phyloP scores from a whole-genome alignment of 2,113 vertebrate genomes.

The Antechinus flavipes region DNA sequence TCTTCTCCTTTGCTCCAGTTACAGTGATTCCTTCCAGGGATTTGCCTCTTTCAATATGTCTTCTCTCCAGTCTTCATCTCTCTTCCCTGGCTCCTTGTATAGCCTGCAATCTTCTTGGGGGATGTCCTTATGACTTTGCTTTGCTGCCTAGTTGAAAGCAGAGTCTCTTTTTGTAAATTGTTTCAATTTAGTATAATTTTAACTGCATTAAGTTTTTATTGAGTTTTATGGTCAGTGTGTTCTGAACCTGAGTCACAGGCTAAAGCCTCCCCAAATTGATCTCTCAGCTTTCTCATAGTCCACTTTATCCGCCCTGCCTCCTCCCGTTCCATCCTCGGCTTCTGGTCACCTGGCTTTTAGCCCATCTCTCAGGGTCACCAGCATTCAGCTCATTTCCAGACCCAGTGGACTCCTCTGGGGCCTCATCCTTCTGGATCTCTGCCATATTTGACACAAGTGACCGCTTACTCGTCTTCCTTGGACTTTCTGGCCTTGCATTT shows the following conservation, averaged over 20 bases:
- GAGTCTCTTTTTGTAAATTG: not conserved
- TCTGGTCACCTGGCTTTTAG: not conserved
- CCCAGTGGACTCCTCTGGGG: not conserved
- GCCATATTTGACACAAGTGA: not conserved
- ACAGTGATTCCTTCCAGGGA: not conserved
- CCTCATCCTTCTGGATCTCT: not conserved
- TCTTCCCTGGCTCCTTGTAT: not conserved
- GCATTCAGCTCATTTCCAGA: not conserved
- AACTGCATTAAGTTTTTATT: not conserved
- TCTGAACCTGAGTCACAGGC: not conserved
- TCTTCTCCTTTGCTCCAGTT: not conserved
- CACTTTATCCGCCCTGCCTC: not conserved
- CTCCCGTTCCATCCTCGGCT: not conserved
- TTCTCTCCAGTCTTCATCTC: not conserved
- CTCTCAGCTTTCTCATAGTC: too few relatives aligned
- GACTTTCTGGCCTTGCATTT: not conserved
- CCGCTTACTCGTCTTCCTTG: not conserved
- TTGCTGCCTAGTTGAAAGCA: not conserved
- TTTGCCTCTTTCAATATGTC: too few relatives aligned
- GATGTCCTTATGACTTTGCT: too few relatives aligned
- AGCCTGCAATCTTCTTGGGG: too few relatives aligned
- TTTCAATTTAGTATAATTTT: not conserved
- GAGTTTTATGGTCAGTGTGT: not conserved
- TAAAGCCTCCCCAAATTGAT: not conserved
- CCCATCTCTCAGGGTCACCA: not conserved